A percentile compares a stretch with the other conserved stretches of the same genome.
Conservation (phyloP, 2,888 invertebrate genomes). For the Hemistola chrysoprasaria region DNA sequence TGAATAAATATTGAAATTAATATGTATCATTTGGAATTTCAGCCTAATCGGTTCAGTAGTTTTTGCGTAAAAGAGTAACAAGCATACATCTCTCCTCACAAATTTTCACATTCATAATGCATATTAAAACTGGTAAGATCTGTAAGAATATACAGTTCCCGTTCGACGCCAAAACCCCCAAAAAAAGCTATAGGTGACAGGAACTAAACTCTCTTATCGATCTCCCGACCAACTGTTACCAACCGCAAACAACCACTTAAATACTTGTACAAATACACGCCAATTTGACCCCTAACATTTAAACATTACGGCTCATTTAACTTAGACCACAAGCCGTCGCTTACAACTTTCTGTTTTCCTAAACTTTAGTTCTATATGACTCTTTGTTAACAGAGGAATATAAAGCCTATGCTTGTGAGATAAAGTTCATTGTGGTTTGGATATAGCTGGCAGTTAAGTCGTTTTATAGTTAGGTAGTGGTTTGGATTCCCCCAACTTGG, state of each 20-base stretch:
- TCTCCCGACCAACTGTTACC: conserved; percentile 11
- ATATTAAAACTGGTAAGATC: too few species aligned
- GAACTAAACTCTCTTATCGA: conserved; percentile 22
- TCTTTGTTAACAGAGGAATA: too few species aligned
- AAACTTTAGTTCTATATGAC: too few species aligned
- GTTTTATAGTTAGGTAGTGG: conserved; percentile 29
- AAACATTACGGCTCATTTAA: conserved; percentile 28
- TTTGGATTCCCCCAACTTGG: conserved; percentile 68
- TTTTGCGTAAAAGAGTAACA: too few species aligned
- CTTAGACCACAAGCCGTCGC: conserved; percentile 25
- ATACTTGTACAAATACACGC: conserved; percentile 20
- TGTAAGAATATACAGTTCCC: too few species aligned
- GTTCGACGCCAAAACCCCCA: conserved; percentile 1
- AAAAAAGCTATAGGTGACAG: conserved; percentile 23
- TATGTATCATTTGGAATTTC: too few species aligned
- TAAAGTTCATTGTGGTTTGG: conserved; percentile 25
- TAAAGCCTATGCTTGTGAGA: too few species aligned
- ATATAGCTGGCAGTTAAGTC: conserved; percentile 27
- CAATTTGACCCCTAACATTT: conserved; percentile 26
- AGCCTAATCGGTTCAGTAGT: too few species aligned
- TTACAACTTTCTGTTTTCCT: conserved; percentile 18
- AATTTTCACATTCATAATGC: too few species aligned
- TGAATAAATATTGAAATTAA: too few species aligned
- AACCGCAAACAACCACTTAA: conserved; percentile 17
- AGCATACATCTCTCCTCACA: too few species aligned